phyloP scores from a whole-genome alignment of 2,888 invertebrate species.

The Diloba caeruleocephala region DNA sequence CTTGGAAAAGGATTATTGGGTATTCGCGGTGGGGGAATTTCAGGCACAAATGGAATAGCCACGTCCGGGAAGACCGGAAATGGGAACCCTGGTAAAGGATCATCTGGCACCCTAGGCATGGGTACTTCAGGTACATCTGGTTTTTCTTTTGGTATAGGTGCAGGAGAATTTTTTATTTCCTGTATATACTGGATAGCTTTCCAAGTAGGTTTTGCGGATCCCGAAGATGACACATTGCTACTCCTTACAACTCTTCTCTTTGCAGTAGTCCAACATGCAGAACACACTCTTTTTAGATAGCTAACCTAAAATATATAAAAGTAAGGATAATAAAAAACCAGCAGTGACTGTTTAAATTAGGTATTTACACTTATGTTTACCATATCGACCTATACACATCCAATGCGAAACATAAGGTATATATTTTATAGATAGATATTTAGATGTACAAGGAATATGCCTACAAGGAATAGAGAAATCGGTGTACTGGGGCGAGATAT shows the following conservation, averaged over 20 bases:
- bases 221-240: conserved; percentile 1
- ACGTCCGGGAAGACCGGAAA: conserved; percentile 31
- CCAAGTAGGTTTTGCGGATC: neutral
- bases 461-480: too few relatives aligned
- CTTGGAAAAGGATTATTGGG: conserved; percentile 30
- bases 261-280: neutral
- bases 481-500: too few relatives aligned
- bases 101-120: conserved; percentile 11
- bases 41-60: conserved; percentile 34
- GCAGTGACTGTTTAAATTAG: too few relatives aligned
- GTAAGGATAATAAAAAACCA: too few relatives aligned
- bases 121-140: conserved; percentile 24
- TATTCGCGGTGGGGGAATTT: conserved; percentile 20
- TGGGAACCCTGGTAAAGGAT: conserved; percentile 35
- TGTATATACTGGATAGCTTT: neutral
- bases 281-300: neutral
- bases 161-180: conserved; percentile 20
- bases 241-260: neutral
- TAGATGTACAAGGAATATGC: too few relatives aligned
- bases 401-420: too few relatives aligned
- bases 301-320: conserved; percentile 15
- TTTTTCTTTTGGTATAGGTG: conserved; percentile 12
- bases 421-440: too few relatives aligned
- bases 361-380: too few relatives aligned
- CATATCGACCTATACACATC: too few relatives aligned